phyloP scores from a whole-genome alignment of 1,140 invertebrate genomes.

The Mactra quadrangularis region DNA sequence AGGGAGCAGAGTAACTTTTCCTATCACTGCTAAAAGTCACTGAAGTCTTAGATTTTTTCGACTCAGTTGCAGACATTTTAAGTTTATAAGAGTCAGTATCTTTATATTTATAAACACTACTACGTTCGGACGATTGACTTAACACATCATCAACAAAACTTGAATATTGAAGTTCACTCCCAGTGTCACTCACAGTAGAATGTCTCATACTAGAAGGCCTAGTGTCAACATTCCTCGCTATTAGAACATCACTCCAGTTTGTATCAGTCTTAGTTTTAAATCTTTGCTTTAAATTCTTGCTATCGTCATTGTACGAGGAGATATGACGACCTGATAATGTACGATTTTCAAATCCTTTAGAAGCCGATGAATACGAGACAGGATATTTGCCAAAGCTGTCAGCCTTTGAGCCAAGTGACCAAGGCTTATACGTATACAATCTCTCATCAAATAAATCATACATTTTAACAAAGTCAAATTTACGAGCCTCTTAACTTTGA shows the following conservation, averaged over 20 bases:
- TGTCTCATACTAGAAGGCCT: too few relatives aligned
- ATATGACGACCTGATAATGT: too few relatives aligned
- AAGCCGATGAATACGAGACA: too few relatives aligned
- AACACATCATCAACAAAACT: slow-evolving; percentile 47
- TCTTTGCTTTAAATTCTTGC: too few relatives aligned
- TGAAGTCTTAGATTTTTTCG: neutral
- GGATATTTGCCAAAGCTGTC: too few relatives aligned
- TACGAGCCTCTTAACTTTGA: slow-evolving; percentile 18
- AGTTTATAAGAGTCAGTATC: too few relatives aligned
- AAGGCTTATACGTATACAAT: neutral
- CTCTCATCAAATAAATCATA: slow-evolving; percentile 22
- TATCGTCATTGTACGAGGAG: too few relatives aligned
- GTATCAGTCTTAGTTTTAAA: too few relatives aligned
- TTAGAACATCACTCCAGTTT: too few relatives aligned
- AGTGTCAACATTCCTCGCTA: too few relatives aligned
- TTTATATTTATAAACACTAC: slow-evolving; percentile 5
- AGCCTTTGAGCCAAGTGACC: neutral
- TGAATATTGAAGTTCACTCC: slow-evolving; percentile 25
- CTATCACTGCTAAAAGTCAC: neutral
- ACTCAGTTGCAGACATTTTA: neutral
- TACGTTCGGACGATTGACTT: slow-evolving; percentile 40
- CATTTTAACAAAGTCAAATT: slow-evolving; percentile 16
- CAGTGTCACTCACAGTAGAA: neutral
- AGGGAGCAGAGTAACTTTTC: too few relatives aligned
- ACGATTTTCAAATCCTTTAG: too few relatives aligned